These are phyloP conservation scores for Drosophila kurseongensis DNA, from an alignment of 1,140 invertebrate genomes.

Conservation along the genomic window DNA sequence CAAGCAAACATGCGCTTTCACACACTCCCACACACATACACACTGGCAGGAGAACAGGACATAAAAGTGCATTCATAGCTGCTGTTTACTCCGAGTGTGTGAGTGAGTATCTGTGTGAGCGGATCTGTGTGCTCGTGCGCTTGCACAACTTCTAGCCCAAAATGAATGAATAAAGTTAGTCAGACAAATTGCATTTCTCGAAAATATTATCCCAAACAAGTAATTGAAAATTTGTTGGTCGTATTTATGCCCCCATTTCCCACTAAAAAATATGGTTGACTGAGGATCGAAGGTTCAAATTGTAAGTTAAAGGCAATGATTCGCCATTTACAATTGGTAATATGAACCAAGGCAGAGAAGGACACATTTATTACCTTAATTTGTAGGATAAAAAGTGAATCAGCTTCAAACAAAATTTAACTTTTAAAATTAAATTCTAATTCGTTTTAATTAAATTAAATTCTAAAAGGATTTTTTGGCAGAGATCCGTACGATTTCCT, in stretches of 20 bases:
- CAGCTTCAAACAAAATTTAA: no score
- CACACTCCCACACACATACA: slow-evolving; percentile 29
- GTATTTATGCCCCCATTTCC: slow-evolving; percentile 54
- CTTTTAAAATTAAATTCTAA: no score
- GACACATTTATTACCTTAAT: not conserved
- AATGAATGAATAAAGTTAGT: slow-evolving; percentile 81
- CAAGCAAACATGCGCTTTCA: slow-evolving; percentile 57
- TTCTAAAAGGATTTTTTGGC: no score
- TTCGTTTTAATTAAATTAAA: no score
- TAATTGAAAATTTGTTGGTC: slow-evolving; percentile 78
- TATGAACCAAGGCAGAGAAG: not conserved
- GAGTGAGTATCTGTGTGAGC: slow-evolving; percentile 6
- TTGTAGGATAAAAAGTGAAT: no score
- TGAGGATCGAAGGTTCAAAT: not conserved
- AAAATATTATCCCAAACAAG: slow-evolving; percentile 81
- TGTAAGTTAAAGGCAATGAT: not conserved
- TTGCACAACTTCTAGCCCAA: slow-evolving; percentile 64
- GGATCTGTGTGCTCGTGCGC: slow-evolving; percentile 23
- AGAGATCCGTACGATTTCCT: no score
- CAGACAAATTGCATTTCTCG: slow-evolving; percentile 77
- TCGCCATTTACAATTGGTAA: not conserved
- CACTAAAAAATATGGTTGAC: not conserved
- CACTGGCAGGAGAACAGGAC: slow-evolving; percentile 37
- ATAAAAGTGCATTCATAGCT: slow-evolving; percentile 64
- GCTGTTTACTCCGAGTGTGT: slow-evolving; percentile 49